A percentile compares a stretch with the other conserved stretches of the same genome.
Evolutionary conservation across 92 coral and sea anemone species (phyloP).

Genomic region (Meandrina meandrites): DNA sequence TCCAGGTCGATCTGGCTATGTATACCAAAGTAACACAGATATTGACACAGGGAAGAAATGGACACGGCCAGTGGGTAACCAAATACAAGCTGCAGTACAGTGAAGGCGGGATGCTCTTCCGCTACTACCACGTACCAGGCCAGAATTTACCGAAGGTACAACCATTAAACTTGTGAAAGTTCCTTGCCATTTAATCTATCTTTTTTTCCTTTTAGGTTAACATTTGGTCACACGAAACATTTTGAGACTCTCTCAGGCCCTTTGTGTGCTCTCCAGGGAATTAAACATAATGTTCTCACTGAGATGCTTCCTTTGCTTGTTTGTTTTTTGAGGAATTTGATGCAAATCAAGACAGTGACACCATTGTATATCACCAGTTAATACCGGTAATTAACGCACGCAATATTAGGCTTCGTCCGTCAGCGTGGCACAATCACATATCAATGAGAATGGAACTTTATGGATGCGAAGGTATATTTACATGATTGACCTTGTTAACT

Average conservation of each 20-base stretch:
- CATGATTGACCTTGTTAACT: too few relatives aligned
- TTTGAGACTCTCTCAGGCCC: too few relatives aligned
- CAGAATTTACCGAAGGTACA: background rate
- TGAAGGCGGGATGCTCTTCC: background rate
- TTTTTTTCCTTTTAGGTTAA: too few relatives aligned
- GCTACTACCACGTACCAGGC: background rate
- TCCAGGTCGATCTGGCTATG: background rate
- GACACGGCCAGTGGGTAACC: background rate
- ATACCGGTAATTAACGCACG: background rate
- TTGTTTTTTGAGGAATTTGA: too few relatives aligned
- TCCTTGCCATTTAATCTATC: too few relatives aligned
- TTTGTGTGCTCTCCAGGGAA: too few relatives aligned
- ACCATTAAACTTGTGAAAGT: too few relatives aligned
- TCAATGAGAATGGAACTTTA: constrained; percentile 2
- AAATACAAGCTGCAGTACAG: background rate
- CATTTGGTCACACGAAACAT: too few relatives aligned
- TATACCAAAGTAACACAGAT: background rate
- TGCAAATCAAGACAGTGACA: background rate
- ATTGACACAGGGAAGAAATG: background rate
- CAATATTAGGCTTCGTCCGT: background rate
- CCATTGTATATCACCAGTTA: background rate
- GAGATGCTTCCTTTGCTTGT: too few relatives aligned
- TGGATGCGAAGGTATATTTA: background rate
- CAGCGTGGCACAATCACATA: background rate
- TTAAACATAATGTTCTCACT: too few relatives aligned